Evolutionary conservation across 2,113 vertebrate species (phyloP).

Genomic region (Willisornis vidua): DNA sequence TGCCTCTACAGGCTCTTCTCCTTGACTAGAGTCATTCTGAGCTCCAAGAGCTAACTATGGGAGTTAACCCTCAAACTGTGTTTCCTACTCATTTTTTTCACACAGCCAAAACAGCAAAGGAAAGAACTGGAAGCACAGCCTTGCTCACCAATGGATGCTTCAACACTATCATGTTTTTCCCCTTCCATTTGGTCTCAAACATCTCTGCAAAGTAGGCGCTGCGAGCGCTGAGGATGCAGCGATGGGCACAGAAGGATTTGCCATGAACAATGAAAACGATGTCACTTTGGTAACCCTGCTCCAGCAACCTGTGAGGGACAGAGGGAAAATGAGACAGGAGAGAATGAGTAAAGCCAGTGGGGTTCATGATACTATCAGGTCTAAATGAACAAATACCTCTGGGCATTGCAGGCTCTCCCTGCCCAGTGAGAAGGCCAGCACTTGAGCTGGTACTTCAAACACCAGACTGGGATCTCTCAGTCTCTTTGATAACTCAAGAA

Average conservation of each 20-base stretch:
- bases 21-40: neutral
- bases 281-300: constrained; percentile 90
- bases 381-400: neutral
- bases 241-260: constrained; percentile 87
- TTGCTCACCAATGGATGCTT: constrained; percentile 90
- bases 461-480: neutral
- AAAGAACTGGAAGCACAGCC: neutral
- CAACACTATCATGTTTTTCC: constrained; percentile 87
- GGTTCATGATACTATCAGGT: neutral
- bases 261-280: constrained; percentile 91
- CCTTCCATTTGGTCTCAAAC: constrained; percentile 96
- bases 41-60: neutral
- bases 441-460: neutral
- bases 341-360: neutral
- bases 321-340: neutral
- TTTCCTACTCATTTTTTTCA: neutral
- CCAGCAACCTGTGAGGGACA: constrained; percentile 82
- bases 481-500: neutral
- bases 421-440: neutral
- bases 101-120: neutral
- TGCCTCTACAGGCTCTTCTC: neutral
- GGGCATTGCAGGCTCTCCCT: neutral
- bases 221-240: constrained; percentile 88
- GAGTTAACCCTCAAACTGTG: neutral
- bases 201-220: constrained; percentile 93